A percentile compares a stretch with the other conserved stretches of the same genome.
Conservation (phyloP, 1,140 invertebrate species). For the Scaptomyza montana region DNA sequence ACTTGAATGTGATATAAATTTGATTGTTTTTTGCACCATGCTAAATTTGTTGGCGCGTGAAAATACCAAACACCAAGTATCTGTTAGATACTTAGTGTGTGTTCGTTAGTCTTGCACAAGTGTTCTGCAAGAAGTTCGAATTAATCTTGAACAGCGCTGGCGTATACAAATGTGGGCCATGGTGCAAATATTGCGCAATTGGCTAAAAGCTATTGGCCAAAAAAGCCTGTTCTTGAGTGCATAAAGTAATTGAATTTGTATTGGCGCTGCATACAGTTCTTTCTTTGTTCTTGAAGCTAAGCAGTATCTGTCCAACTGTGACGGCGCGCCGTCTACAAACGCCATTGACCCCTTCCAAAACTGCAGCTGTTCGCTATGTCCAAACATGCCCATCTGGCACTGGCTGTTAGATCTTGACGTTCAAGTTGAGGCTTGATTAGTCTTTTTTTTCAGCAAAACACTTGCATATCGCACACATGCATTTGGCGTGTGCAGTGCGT, state of each 20-base stretch:
- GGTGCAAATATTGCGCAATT: constrained; percentile 55
- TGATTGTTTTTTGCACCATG: constrained; percentile 33
- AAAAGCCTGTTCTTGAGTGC: constrained; percentile 46
- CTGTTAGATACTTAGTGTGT: constrained; percentile 25
- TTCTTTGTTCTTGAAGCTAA: constrained; percentile 67
- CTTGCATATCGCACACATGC: constrained; percentile 6
- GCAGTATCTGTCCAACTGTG: background rate
- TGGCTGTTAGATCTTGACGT: constrained; percentile 5
- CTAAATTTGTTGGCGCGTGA: constrained; percentile 21
- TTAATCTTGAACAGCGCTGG: constrained; percentile 53
- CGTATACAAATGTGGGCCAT: constrained; percentile 49
- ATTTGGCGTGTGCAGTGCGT: constrained; percentile 23
- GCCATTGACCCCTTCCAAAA: constrained; percentile 51
- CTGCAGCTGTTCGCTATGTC: constrained; percentile 31
- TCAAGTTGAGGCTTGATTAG: constrained; percentile 53
- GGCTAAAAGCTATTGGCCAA: constrained; percentile 28
- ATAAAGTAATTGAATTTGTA: constrained; percentile 11
- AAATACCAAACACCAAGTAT: constrained; percentile 19
- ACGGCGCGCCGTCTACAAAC: constrained; percentile 21
- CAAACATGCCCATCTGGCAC: constrained; percentile 40
- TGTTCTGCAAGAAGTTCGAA: constrained; percentile 56
- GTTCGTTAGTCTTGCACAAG: constrained; percentile 29
- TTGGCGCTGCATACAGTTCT: constrained; percentile 38
- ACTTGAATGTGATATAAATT: constrained; percentile 7
- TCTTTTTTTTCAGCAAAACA: background rate